phyloP scores from a whole-genome alignment of 2,888 invertebrate species.

The Amorpha juglandis region DNA sequence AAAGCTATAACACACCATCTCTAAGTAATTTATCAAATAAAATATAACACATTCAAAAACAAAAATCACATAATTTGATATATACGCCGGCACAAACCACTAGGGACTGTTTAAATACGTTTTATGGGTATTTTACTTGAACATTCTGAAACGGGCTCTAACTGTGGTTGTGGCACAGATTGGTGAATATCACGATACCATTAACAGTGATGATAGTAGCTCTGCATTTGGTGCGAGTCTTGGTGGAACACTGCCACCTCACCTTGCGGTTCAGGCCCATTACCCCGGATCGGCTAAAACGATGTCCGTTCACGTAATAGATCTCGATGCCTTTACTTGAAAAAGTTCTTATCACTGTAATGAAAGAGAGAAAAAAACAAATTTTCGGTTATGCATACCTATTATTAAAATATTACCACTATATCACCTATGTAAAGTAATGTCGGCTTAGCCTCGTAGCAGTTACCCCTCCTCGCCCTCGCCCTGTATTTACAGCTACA shows the following conservation, averaged over 20 bases:
- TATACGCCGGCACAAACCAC: too few species aligned
- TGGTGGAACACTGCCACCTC: slow-evolving; percentile 33
- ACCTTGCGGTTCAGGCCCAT: slow-evolving; percentile 16
- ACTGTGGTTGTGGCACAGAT: slow-evolving; percentile 40
- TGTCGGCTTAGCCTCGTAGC: too few species aligned
- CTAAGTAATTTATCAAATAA: too few species aligned
- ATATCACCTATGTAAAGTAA: too few species aligned
- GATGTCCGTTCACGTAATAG: slow-evolving; percentile 3
- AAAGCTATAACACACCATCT: too few species aligned
- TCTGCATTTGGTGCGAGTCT: slow-evolving; percentile 33
- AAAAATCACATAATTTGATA: too few species aligned
- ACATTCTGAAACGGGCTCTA: background rate
- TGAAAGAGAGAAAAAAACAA: background rate
- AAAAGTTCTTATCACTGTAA: slow-evolving; percentile 20
- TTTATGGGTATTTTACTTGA: background rate
- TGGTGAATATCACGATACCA: slow-evolving; percentile 30
- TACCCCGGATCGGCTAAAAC: slow-evolving; percentile 22
- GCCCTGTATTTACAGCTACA: too few species aligned
- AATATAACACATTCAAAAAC: too few species aligned
- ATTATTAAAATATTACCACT: too few species aligned
- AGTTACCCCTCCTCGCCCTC: too few species aligned
- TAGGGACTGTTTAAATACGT: too few species aligned
- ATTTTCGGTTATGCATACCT: background rate
- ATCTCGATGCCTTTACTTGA: slow-evolving; percentile 2
- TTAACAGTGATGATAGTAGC: slow-evolving; percentile 34